A percentile compares a stretch with the other conserved stretches of the same genome.
phyloP scores from a whole-genome alignment of 2,113 vertebrate species.

The Sorex fumeus region DNA sequence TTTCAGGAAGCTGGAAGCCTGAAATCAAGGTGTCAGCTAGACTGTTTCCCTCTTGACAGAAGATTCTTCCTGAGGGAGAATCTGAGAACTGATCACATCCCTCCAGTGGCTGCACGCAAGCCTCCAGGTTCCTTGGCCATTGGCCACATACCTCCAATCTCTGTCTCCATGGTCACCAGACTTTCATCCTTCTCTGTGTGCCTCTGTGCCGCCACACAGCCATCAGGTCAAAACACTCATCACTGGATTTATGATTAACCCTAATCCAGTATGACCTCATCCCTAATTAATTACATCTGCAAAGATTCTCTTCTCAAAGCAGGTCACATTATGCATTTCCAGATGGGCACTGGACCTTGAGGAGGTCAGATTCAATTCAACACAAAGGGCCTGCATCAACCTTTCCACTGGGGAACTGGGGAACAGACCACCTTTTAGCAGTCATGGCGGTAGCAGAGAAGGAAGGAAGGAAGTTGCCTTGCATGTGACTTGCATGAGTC shows the following conservation, averaged over 20 bases:
- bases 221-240: neutral
- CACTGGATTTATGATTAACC: neutral
- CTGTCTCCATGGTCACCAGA: neutral
- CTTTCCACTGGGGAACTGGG: neutral
- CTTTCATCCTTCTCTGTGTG: neutral
- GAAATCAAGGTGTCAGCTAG: neutral
- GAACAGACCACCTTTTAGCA: neutral
- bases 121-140: neutral
- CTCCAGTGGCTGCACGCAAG: neutral
- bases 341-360: neutral
- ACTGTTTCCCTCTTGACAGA: neutral
- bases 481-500: no score
- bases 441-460: neutral
- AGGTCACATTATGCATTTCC: neutral
- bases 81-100: neutral
- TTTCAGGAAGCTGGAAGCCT: neutral
- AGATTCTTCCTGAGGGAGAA: neutral
- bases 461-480: no score
- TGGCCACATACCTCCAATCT: neutral
- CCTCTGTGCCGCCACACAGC: neutral
- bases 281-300: neutral
- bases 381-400: neutral
- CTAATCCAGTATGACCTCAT: neutral
- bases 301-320: neutral
- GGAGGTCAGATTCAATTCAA: neutral